These are phyloP conservation scores for Troides helena DNA, from an alignment of 2,888 invertebrate genomes.

Conservation along the genomic window DNA sequence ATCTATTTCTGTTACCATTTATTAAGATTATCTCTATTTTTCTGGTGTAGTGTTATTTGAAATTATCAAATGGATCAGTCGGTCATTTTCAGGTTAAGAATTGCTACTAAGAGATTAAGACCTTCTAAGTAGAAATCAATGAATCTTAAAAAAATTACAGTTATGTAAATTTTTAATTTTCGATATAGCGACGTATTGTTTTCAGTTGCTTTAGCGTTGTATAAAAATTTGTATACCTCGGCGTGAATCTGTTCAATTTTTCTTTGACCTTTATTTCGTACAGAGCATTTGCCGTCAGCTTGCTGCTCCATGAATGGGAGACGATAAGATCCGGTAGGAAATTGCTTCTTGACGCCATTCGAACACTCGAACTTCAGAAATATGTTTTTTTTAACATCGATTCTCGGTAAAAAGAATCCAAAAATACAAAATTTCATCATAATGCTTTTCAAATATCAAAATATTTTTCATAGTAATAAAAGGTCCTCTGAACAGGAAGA, in stretches of 20 bases:
- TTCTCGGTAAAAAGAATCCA: background rate
- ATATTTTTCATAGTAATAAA: background rate
- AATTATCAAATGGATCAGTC: too few species aligned
- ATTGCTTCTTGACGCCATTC: slow-evolving; percentile 5
- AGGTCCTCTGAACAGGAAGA: too few species aligned
- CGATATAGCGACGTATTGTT: too few species aligned
- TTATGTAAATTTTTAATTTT: too few species aligned
- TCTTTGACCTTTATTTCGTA: background rate
- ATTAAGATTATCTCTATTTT: too few species aligned
- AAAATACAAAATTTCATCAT: background rate
- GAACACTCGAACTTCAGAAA: background rate
- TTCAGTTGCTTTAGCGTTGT: background rate
- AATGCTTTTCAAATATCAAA: too few species aligned
- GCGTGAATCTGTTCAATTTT: background rate
- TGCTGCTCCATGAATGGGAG: slow-evolving; percentile 3
- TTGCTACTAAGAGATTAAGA: too few species aligned
- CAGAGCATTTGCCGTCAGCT: background rate
- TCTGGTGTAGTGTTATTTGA: too few species aligned
- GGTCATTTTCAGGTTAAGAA: too few species aligned
- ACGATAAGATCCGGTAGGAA: slow-evolving; percentile 10
- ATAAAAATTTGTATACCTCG: background rate
- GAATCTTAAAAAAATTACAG: too few species aligned
- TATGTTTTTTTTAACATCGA: background rate
- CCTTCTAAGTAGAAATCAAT: too few species aligned
- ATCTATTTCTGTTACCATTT: too few species aligned